Evolutionary conservation across 2,113 vertebrate genomes (phyloP).

Genomic region (Poecilia latipinna): DNA sequence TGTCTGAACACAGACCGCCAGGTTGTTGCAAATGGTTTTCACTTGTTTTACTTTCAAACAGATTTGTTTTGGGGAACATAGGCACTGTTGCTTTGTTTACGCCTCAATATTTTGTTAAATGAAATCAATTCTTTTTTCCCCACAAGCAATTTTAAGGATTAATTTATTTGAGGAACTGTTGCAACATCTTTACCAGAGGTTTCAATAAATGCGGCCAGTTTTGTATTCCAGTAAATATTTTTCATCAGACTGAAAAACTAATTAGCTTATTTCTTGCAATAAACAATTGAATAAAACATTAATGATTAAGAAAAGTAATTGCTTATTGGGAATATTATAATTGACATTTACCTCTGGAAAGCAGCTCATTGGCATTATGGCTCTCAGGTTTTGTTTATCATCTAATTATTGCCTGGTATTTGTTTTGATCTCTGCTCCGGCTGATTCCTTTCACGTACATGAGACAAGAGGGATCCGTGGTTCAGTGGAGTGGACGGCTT

Average conservation of each 20-base stretch:
- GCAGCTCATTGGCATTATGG: constrained; percentile 9
- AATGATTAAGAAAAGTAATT: not conserved
- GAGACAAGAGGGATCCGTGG: constrained; percentile 49
- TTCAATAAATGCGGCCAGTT: not conserved
- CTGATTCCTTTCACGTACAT: constrained; percentile 56
- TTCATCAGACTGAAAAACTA: not conserved
- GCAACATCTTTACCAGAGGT: not conserved
- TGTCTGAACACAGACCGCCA: too few species aligned
- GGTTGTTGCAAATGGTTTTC: too few species aligned
- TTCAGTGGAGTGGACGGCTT: constrained; percentile 59
- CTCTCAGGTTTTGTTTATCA: constrained; percentile 24
- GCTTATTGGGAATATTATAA: not conserved
- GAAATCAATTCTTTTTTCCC: too few species aligned
- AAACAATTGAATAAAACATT: constrained; percentile 5
- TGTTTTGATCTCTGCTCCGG: constrained; percentile 33
- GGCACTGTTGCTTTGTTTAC: too few species aligned
- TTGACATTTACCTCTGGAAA: not conserved
- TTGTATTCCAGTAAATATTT: not conserved
- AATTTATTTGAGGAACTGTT: not conserved
- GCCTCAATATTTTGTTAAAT: too few species aligned
- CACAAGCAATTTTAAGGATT: not conserved
- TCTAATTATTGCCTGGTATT: constrained; percentile 45
- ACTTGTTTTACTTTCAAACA: too few species aligned
- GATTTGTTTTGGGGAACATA: too few species aligned
- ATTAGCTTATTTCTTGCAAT: not conserved